phyloP scores from a whole-genome alignment of 2,888 invertebrate genomes.

The Conus canariensis region DNA sequence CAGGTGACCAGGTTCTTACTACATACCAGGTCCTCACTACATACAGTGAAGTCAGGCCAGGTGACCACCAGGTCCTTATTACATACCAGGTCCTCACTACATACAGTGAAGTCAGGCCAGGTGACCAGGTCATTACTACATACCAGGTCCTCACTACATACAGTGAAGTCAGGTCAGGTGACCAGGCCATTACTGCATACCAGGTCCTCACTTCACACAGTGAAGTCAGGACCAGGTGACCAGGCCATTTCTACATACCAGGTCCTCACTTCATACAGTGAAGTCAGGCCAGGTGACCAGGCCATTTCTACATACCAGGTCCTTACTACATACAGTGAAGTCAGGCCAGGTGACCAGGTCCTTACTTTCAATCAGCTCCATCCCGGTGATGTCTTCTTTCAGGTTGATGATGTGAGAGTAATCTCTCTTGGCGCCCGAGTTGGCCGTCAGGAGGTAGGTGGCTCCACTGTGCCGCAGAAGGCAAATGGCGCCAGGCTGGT shows the following conservation, averaged over 20 bases:
- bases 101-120: no score
- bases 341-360: no score
- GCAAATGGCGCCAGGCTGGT: conserved; percentile 25
- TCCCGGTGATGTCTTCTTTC: background rate
- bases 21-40: no score
- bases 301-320: background rate
- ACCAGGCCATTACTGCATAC: no score
- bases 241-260: background rate
- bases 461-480: conserved; percentile 25
- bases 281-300: background rate
- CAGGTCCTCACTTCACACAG: background rate
- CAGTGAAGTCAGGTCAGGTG: no score
- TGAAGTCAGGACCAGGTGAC: background rate
- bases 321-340: no score
- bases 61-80: no score
- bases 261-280: background rate
- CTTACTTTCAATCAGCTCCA: background rate
- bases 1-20: no score
- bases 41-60: no score
- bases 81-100: no score
- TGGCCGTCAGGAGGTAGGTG: conserved; percentile 32
- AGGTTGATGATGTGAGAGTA: conserved; percentile 26
- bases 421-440: conserved; percentile 29
- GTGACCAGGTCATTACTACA: no score
- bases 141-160: no score